A percentile compares a stretch with the other conserved stretches of the same genome.
These are phyloP conservation scores for Caenorhabditis briggsae DNA, from an alignment of 1,140 invertebrate species.

Conservation along the genomic window DNA sequence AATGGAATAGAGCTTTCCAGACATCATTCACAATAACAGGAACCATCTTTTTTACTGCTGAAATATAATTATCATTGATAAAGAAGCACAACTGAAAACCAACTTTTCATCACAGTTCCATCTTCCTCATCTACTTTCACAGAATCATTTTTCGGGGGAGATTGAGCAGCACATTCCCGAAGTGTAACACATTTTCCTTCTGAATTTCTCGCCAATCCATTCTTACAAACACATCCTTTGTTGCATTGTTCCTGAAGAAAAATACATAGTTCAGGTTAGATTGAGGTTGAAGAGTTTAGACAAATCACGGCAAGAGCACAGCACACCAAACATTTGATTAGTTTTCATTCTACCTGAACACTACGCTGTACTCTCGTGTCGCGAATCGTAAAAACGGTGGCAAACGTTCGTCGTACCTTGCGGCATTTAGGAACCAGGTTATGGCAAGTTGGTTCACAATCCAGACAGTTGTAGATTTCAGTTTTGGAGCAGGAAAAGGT, in stretches of 20 bases:
- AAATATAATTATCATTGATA: background rate
- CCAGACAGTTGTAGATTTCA: conserved; percentile 28
- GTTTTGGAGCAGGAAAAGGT: conserved; percentile 37
- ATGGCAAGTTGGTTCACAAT: conserved; percentile 46
- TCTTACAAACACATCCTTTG: conserved; percentile 44
- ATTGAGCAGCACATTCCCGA: conserved; percentile 26
- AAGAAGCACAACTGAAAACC: background rate
- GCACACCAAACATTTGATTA: background rate
- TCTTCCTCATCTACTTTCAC: conserved; percentile 17
- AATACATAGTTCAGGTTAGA: too few relatives aligned
- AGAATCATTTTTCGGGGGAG: conserved; percentile 27
- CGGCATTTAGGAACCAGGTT: conserved; percentile 38
- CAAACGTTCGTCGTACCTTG: conserved; percentile 33
- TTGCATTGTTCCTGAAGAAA: conserved; percentile 39
- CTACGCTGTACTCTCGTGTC: conserved; percentile 42
- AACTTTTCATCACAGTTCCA: conserved; percentile 43
- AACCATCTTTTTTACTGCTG: conserved; percentile 52
- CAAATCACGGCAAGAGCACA: conserved; percentile 31
- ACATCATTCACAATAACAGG: conserved; percentile 31
- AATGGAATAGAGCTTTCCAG: conserved; percentile 31
- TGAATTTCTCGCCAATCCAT: conserved; percentile 3
- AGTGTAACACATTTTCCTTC: conserved; percentile 39
- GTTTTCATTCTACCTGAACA: conserved; percentile 15
- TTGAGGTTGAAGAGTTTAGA: background rate
- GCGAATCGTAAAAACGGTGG: conserved; percentile 18